Conservation (phyloP, 2,888 invertebrate genomes). For the Operophtera brumata region DNA sequence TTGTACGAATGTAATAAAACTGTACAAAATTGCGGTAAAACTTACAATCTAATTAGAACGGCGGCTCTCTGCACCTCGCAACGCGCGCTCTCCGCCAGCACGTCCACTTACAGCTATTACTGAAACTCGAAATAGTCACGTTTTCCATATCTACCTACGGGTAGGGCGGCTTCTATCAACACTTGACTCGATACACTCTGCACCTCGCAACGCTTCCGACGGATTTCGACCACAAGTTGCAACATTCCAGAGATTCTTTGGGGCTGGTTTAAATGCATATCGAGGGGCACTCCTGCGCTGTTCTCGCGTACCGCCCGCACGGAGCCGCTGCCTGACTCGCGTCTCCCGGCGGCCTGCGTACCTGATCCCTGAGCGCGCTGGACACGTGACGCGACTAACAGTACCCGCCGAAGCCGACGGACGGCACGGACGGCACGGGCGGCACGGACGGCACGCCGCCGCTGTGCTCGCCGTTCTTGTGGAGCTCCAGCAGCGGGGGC, state of each 20-base stretch:
- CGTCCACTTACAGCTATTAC: background rate
- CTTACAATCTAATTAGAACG: conserved; percentile 5
- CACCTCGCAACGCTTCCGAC: too few species aligned
- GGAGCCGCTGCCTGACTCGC: too few species aligned
- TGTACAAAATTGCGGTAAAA: conserved; percentile 17
- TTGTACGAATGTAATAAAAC: conserved; percentile 4
- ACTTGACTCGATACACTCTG: too few species aligned
- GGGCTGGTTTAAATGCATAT: too few species aligned
- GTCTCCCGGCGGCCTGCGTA: too few species aligned
- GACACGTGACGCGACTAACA: conserved; percentile 55
- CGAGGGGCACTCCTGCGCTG: too few species aligned
- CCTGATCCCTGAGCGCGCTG: background rate
- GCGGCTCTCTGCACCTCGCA: background rate
- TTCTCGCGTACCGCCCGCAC: too few species aligned
- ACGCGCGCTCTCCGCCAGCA: background rate
- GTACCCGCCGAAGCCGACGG: conserved; percentile 77
- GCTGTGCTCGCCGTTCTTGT: conserved; percentile 66
- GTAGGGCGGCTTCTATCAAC: background rate
- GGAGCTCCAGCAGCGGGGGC: conserved; percentile 69
- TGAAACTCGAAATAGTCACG: conserved; percentile 1
- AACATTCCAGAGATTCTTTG: too few species aligned
- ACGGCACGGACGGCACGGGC: conserved; percentile 68
- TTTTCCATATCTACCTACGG: conserved; percentile 8
- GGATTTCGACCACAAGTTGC: too few species aligned
- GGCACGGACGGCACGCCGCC: conserved; percentile 57